Evolutionary conservation across 2,888 invertebrate species (phyloP).

Genomic region (Torymus aiolomorphi): DNA sequence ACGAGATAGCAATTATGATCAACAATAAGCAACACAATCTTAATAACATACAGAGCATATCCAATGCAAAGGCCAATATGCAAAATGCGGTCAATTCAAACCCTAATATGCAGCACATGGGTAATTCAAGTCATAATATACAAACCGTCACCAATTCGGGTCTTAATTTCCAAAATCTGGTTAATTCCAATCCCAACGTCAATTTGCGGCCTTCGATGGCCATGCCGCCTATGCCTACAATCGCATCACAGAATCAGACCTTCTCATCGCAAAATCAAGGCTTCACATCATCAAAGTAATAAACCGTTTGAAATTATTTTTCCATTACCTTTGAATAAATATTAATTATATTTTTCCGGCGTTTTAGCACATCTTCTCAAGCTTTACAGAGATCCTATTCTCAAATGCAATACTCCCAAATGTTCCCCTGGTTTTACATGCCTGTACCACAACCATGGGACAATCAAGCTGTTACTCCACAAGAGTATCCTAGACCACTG

Average conservation of each 20-base stretch:
- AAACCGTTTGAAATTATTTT: background rate
- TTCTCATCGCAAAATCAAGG: constrained; percentile 1
- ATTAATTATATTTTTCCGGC: background rate
- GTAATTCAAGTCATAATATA: too few relatives aligned
- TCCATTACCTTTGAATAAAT: too few relatives aligned
- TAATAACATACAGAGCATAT: too few relatives aligned
- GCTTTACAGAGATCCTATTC: constrained; percentile 73
- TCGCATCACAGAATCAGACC: background rate
- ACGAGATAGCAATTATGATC: constrained; percentile 54
- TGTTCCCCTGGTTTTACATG: constrained; percentile 78
- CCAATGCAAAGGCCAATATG: too few relatives aligned
- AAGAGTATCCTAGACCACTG: constrained; percentile 51
- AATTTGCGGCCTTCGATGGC: constrained; percentile 80
- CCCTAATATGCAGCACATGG: too few relatives aligned
- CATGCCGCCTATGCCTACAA: constrained; percentile 67
- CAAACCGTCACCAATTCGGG: too few relatives aligned
- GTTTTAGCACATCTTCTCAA: constrained; percentile 63
- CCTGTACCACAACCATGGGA: constrained; percentile 73
- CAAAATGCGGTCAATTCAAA: too few relatives aligned
- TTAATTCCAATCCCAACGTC: constrained; percentile 73
- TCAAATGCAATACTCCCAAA: constrained; percentile 59
- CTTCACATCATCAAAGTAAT: constrained; percentile 65
- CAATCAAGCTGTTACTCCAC: constrained; percentile 44
- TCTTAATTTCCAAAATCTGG: constrained; percentile 40
- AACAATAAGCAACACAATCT: too few relatives aligned